Base-by-base conservation (phyloP, 2,797 vertebrate species). In the Pelobates cultripes region DNA sequence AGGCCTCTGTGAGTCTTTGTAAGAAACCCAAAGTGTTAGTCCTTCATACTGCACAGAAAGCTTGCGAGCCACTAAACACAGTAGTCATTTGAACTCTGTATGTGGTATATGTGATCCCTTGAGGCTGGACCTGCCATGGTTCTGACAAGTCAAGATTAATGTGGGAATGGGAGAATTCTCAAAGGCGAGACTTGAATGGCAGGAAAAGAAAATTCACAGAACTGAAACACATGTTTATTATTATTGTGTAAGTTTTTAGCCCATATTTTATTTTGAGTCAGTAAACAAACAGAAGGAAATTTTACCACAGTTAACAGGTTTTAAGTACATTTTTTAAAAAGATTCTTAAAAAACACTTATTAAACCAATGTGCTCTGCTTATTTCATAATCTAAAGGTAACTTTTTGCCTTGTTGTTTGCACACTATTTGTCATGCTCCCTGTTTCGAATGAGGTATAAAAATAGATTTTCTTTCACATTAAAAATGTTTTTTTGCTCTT, bases 91-190 rank as follows among this genome's bases (percentile, higher is more conserved):
- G 75, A 89, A 80, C 88, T 88, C 78, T 86, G 86, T 83, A 86
- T 86, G 74, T 68, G 70, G 74, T 85, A 74, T 84, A 74, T 86
- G 61, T 1, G 0, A 55, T 82, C 72, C 60, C 86, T 57, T 53
- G 77, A 10, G 2, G n/a, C 63, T 76, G 73, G 68, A 85, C 72
- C 74, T 83, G 82, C 67, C 79, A 73, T 84, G 64, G 45, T 79
- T 87, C 15, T 14, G 68, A 45, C 0, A 82, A 82, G 77, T 41
- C 82, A 53, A 66, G 89, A 84, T 15, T 69, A 75, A 69, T 83
- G 74, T 85, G 43, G 72, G 75, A 79, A 87, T 86, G 86, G 87
- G 76, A 85, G 72, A 89, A 84, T 86, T 86, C 87, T 90, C 87
- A 70, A 75, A 63, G 85, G 78, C 42, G 53, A 43, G 42, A 42